phyloP scores from a whole-genome alignment of 2,797 vertebrate species.

The Vireo griseus region DNA sequence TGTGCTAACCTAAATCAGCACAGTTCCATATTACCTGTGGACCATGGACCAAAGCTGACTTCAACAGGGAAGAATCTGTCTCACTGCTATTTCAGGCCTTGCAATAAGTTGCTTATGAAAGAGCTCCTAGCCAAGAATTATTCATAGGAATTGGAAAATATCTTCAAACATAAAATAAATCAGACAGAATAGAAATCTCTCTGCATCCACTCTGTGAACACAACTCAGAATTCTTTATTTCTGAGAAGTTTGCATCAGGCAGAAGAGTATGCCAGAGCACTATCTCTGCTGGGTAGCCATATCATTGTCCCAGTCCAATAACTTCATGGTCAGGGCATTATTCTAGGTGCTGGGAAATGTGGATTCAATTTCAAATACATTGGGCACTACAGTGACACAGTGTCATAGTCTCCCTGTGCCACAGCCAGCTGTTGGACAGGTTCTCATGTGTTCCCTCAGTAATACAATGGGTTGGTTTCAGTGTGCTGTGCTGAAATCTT shows the following conservation, averaged over 20 bases:
- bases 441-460: rapidly evolving
- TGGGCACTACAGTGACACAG: not conserved
- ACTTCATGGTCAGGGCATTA: not conserved
- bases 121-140: not conserved
- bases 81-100: not conserved
- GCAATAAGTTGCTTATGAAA: not conserved
- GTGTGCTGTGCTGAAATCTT: not conserved
- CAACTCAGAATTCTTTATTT: not conserved
- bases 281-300: not conserved
- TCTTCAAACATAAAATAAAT: not conserved
- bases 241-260: not conserved
- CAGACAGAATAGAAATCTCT: not conserved
- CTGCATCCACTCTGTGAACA: not conserved
- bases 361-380: not conserved
- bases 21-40: not conserved
- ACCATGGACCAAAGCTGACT: not conserved
- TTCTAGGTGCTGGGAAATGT: not conserved
- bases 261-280: not conserved
- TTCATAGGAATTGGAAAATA: not conserved
- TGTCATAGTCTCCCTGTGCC: not conserved
- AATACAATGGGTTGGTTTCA: not conserved
- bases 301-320: not conserved
- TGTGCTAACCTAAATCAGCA: not conserved
- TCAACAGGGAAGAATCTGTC: not conserved
- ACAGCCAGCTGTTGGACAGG: not conserved